Evolutionary conservation across 2,113 vertebrate genomes (phyloP).

Genomic region (Hipposideros armiger): DNA sequence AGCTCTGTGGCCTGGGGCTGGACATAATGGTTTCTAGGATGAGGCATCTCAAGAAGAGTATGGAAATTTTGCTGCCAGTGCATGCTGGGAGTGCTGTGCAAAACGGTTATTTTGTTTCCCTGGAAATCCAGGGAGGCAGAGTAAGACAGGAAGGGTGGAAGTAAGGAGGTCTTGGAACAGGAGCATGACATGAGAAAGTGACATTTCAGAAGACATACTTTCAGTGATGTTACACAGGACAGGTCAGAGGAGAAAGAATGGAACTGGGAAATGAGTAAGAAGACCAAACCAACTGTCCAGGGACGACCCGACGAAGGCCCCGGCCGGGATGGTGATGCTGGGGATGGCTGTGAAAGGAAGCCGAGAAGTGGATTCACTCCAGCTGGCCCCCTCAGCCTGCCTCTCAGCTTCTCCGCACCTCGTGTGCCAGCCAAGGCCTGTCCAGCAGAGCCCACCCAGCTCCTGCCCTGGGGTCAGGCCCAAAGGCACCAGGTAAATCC

Average conservation of each 20-base stretch:
- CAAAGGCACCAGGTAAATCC: background rate
- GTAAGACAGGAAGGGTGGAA: rapidly evolving
- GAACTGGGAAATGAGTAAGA: background rate
- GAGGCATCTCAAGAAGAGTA: background rate
- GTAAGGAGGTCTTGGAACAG: background rate
- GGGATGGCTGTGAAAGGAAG: background rate
- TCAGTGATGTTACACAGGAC: background rate
- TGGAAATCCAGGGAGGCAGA: background rate
- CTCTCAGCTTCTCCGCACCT: background rate
- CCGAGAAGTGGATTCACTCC: too few relatives aligned
- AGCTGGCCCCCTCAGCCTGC: background rate
- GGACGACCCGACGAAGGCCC: rapidly evolving
- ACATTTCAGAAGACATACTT: background rate
- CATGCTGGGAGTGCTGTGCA: rapidly evolving
- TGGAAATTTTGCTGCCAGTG: rapidly evolving
- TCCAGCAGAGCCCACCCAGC: background rate
- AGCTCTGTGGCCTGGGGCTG: background rate
- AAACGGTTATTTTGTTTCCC: background rate
- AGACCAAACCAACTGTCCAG: rapidly evolving
- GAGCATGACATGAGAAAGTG: background rate
- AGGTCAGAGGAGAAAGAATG: background rate
- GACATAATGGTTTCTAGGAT: background rate
- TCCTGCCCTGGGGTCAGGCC: background rate
- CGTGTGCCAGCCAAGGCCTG: background rate
- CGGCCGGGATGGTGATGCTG: rapidly evolving